Conservation (phyloP, 2,888 invertebrate species). For the Cheilosia variabilis region DNA sequence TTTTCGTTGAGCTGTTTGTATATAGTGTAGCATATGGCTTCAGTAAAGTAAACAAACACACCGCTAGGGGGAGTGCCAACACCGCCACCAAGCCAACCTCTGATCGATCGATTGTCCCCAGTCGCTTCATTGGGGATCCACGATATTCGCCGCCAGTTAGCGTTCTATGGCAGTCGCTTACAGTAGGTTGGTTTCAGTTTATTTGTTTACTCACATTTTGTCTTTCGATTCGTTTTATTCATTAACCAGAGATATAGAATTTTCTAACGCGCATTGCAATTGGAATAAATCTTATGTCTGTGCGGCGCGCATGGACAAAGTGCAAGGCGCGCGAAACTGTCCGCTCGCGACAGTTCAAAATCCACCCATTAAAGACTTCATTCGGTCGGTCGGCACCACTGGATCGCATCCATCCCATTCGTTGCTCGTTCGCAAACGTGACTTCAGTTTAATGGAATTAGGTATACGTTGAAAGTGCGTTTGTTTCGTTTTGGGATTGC, state of each 20-base stretch:
- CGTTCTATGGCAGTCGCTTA: slow-evolving; percentile 72
- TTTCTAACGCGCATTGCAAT: background rate
- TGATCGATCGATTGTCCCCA: slow-evolving; percentile 66
- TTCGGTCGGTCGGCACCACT: background rate
- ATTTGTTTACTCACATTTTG: background rate
- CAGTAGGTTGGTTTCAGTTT: slow-evolving; percentile 61
- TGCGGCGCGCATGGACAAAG: slow-evolving; percentile 19
- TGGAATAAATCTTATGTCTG: slow-evolving; percentile 17
- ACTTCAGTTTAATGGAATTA: slow-evolving; percentile 3
- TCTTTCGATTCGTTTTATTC: slow-evolving; percentile 1
- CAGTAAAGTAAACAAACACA: slow-evolving; percentile 48
- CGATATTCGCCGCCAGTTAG: slow-evolving; percentile 63
- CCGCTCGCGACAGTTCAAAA: slow-evolving; percentile 25
- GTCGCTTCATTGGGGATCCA: slow-evolving; percentile 70
- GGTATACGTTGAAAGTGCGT: slow-evolving; percentile 37
- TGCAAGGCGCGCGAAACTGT: slow-evolving; percentile 33
- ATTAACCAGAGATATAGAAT: slow-evolving; percentile 6
- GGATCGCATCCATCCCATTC: slow-evolving; percentile 3
- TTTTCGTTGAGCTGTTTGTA: background rate
- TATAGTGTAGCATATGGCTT: background rate
- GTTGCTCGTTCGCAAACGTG: slow-evolving; percentile 36
- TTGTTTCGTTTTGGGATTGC: slow-evolving; percentile 2
- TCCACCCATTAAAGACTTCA: slow-evolving; percentile 33
- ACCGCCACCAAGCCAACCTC: slow-evolving; percentile 27
- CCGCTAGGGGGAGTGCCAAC: slow-evolving; percentile 62